Conservation (phyloP, 2,797 vertebrate species). For the Dendrocincla tyrannina region DNA sequence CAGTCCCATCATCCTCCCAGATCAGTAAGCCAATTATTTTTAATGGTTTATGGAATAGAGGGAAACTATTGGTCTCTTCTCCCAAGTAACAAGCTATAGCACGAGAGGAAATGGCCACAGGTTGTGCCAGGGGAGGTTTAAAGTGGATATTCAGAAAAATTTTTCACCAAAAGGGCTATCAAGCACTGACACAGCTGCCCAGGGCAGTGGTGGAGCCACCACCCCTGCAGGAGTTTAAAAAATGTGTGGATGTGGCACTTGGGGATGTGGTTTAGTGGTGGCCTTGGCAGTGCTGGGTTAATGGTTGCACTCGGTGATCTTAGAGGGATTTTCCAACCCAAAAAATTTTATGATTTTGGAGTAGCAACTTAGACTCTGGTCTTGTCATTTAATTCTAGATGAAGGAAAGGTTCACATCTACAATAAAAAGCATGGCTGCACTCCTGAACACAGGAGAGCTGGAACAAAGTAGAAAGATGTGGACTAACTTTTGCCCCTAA, state of each 20-base stretch:
- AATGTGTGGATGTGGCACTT: neutral
- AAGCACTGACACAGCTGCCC: neutral
- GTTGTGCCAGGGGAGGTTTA: neutral
- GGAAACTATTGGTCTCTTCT: neutral
- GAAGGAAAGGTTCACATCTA: neutral
- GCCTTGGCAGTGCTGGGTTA: neutral
- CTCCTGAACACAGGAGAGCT: neutral
- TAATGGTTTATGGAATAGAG: neutral
- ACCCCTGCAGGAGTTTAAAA: neutral
- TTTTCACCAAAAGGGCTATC: neutral
- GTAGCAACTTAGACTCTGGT: neutral
- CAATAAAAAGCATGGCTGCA: neutral
- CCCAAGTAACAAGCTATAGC: neutral
- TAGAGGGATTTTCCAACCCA: neutral
- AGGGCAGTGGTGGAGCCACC: neutral
- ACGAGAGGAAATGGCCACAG: neutral
- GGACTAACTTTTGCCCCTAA: neutral
- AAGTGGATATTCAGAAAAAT: neutral
- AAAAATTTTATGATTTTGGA: neutral
- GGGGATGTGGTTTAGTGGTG: neutral
- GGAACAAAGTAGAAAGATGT: neutral
- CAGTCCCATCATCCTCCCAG: neutral
- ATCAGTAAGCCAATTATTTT: neutral
- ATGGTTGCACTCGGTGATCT: rapidly evolving
- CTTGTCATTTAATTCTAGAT: neutral